phyloP scores from a whole-genome alignment of 2,113 vertebrate genomes.

The Syngnathoides biaculeatus region DNA sequence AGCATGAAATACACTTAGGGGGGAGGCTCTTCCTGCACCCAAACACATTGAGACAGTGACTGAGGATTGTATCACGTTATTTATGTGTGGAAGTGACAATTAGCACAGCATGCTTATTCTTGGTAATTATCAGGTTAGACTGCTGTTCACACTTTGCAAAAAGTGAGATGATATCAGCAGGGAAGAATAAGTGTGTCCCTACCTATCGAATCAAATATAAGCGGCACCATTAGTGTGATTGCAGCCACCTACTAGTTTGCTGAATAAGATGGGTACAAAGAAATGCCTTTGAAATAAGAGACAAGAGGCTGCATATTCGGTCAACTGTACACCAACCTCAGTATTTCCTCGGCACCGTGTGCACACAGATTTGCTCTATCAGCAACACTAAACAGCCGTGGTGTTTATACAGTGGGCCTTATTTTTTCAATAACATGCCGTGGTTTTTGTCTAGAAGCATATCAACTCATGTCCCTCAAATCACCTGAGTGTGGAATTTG shows the following conservation, averaged over 20 bases:
- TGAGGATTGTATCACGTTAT: constrained; percentile 38
- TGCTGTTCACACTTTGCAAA: background rate
- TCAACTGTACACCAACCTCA: constrained; percentile 20
- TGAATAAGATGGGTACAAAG: constrained; percentile 13
- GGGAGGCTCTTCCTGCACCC: constrained; percentile 12
- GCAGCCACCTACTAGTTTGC: constrained; percentile 20
- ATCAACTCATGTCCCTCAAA: constrained; percentile 41
- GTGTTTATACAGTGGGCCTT: constrained; percentile 31
- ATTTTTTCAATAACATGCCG: background rate
- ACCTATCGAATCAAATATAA: background rate
- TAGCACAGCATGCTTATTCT: constrained; percentile 15
- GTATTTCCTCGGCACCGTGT: constrained; percentile 9
- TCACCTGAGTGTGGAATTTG: constrained; percentile 51
- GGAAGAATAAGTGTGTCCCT: background rate
- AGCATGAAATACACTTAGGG: constrained; percentile 68
- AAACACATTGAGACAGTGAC: constrained; percentile 37
- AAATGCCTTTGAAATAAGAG: constrained; percentile 38
- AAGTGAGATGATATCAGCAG: background rate
- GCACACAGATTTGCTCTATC: constrained; percentile 39
- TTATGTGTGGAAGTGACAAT: constrained; percentile 37
- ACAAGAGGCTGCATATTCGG: constrained; percentile 14
- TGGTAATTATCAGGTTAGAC: constrained; percentile 19
- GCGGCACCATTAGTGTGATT: constrained; percentile 26
- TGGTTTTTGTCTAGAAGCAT: constrained; percentile 36
- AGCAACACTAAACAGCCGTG: constrained; percentile 41